These are phyloP conservation scores for Dasyornis broadbenti DNA, from an alignment of 2,113 vertebrate genomes.

Conservation along the genomic window DNA sequence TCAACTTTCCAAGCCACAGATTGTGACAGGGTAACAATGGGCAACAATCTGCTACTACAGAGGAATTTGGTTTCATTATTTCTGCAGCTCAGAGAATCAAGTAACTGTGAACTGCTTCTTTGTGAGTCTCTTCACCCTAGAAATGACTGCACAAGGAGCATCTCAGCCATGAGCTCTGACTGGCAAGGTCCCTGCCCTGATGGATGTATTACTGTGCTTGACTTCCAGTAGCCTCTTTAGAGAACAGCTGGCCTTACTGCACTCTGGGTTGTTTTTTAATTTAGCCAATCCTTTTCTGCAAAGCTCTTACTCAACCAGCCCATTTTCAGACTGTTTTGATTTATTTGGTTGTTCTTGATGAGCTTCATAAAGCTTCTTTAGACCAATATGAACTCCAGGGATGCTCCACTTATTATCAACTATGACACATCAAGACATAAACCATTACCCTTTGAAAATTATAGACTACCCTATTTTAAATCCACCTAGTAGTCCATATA, in stretches of 20 bases:
- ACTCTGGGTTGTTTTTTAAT: background rate
- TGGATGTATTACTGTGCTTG: background rate
- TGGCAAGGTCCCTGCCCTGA: background rate
- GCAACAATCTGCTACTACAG: background rate
- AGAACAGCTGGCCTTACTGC: background rate
- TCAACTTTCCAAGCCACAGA: background rate
- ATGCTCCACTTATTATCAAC: background rate
- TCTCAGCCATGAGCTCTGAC: background rate
- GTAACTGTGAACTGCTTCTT: background rate
- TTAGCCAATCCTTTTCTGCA: background rate
- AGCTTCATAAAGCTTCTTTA: background rate
- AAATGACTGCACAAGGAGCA: background rate
- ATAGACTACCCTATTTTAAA: background rate
- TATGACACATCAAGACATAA: background rate
- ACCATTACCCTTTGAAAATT: background rate
- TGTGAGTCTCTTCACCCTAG: background rate
- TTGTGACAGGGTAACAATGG: background rate
- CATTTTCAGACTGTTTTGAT: background rate
- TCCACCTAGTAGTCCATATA: background rate
- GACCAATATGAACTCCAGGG: background rate
- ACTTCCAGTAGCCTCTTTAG: background rate
- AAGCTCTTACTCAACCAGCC: background rate
- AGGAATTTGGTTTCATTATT: background rate
- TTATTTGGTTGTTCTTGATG: background rate
- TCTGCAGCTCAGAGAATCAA: background rate